Base-by-base conservation (phyloP, 1,140 invertebrate genomes). In the Rhopalosiphum maidis region DNA sequence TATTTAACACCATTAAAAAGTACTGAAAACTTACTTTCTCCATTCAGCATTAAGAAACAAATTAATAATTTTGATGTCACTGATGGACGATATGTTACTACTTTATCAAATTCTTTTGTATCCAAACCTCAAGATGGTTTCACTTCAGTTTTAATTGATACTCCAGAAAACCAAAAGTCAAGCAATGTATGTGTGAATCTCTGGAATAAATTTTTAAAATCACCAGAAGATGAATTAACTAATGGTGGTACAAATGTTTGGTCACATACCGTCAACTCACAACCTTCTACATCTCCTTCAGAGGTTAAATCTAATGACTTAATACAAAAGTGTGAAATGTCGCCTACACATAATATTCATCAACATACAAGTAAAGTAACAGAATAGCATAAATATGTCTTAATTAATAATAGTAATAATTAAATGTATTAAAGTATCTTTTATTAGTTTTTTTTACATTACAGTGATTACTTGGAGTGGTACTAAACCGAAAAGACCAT, bases 1-100 rank as follows among this genome's bases (percentile, higher is more conserved):
- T 86, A 15, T 86, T 93, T 93, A 85, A 93, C 91, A 41, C 91
- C 91, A 93, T 93, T 93, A 85, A 86, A 93, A 85, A 86, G 35
- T n/a, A 93, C 46, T 93, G 77, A 93, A 86, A 93, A 93, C 35
- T 51, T 86, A 25, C 9, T 86, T 25, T 93, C 82, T 55, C 77
- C 91, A 54, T 93, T 55, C 9, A 93, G 22, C 55, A 15, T 23
- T 41, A 85, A 35, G 22, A 93, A 43, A 21, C 11, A 41, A 18
- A 41, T 21, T 83, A 25, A 92, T 48, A 48, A n/a, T 51, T 77
- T 82, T 83, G 91, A 92, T 92, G 46, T 85, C 83, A 82, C 68
- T 51, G 91, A 93, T 93, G 82, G 82, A 37, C 11, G 11, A 30
- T 93, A 41, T 8, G 48, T 15, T 41, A 55, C 82, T 41, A 41